Evolutionary conservation across 2,113 vertebrate species (phyloP), one percentile per base, ranked within the genome.

Genomic region (Apistogramma diplotaenia): DNA sequence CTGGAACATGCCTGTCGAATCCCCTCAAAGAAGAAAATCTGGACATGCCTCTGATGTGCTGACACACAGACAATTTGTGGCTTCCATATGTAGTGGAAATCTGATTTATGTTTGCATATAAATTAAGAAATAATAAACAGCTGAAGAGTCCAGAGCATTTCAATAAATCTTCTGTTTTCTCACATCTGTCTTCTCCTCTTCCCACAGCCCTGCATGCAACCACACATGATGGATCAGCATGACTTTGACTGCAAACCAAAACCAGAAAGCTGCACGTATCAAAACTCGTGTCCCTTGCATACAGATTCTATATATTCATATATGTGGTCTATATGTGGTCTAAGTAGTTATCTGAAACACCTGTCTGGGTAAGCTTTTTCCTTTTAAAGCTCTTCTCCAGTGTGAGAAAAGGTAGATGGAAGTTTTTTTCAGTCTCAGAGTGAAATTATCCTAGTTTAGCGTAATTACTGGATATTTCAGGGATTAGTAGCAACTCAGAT

Each of bases 401-500:
- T 29, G 43, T 31, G 49, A 29, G 27, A 53, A 57, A 59, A 79
- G 31, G n/a, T 49, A 72, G 21, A 59, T 43, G n/a, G 55, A 72
- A 58, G 25, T 10, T 31, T 18, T 59, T 72, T 25, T 72, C 35
- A 35, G 71, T 77, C 27, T 79, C 80, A 37, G 53, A 46, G 76
- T 43, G 55, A 86, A 84, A 89, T 85, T 76, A 87, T 86, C 37
- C 84, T 67, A 78, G 67, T 88, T 82, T 70, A 85, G 19, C 31
- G 84, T 90, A 86, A 92, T 89, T 87, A 89, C 62, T 71, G 46
- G 57, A 83, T 79, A 84, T 89, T 59, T 79, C 33, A 74, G 54
- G 74, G 85, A 89, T 70, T 70, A 70, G 43, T 86, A 51, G 81
- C 78, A 33, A 65, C 81, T 75, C 43, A 62, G 85, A 91, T 90